Percentiles rank a stretch among this genome's conserved stretches.
Conservation (phyloP, 2,888 invertebrate species). For the Drosophila melanosoma region DNA sequence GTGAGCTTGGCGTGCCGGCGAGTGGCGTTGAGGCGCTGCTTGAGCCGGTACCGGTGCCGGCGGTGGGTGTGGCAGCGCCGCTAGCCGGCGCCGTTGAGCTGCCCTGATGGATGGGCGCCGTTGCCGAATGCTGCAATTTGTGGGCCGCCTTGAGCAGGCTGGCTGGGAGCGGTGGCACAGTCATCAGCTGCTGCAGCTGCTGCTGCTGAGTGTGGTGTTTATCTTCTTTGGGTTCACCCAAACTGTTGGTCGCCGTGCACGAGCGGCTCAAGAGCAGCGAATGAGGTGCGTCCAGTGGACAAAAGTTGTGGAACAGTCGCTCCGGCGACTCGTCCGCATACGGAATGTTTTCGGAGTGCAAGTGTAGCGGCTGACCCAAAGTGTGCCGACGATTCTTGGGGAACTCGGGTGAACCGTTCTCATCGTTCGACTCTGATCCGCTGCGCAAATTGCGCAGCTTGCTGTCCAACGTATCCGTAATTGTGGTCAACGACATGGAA, state of each 20-base stretch:
- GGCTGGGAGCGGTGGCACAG: constrained; percentile 54
- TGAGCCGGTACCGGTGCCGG: constrained; percentile 40
- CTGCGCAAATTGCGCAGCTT: constrained; percentile 91
- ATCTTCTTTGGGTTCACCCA: constrained; percentile 56
- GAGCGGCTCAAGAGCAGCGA: constrained; percentile 78
- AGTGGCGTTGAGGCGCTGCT: constrained; percentile 47
- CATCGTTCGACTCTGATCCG: constrained; percentile 88
- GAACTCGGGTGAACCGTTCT: constrained; percentile 85
- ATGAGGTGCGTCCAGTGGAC: constrained; percentile 73
- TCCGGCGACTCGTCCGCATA: constrained; percentile 90
- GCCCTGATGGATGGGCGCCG: constrained; percentile 78
- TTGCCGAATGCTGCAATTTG: constrained; percentile 81
- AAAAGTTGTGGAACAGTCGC: constrained; percentile 82
- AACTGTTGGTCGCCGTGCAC: constrained; percentile 72
- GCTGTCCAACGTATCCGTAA: constrained; percentile 94
- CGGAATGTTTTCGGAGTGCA: constrained; percentile 88
- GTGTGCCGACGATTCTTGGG: constrained; percentile 82
- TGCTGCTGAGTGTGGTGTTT: constrained; percentile 32
- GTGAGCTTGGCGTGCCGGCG: constrained; percentile 46
- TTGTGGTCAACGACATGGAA: constrained; percentile 92
- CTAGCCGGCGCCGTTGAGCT: constrained; percentile 70
- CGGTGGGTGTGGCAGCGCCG: constrained; percentile 77
- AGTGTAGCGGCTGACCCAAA: constrained; percentile 83
- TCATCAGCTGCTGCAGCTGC: constrained; percentile 33
- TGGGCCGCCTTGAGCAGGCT: constrained; percentile 68